Evolutionary conservation across 1,140 invertebrate genomes (phyloP), one percentile per base, ranked within the genome.

Genomic region (Cydia splendana): DNA sequence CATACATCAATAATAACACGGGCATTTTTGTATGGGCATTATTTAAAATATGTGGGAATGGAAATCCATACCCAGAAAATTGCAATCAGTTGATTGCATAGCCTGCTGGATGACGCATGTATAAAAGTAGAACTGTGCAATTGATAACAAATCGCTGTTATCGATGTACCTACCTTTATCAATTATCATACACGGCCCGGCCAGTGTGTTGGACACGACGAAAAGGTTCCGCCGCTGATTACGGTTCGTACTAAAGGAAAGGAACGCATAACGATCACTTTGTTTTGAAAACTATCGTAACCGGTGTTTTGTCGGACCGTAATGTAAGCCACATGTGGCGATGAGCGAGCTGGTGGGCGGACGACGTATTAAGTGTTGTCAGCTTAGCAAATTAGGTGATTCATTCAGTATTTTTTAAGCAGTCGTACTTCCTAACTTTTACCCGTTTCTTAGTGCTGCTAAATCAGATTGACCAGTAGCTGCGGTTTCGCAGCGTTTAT

Each of bases 311-410:
- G 67, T n/a, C n/a, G 67, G 13, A 71, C 13, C 34, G 34, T 38
- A 42, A 71, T 42, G 67, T 42, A 71, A 71, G 67, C 34, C 67
- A 71, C 65, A 69, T 69, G 65, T 38, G 65, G 65, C 65, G 65
- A 69, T 42, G 67, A 18, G 67, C 30, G 28, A 38, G 67, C 65
- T 13, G 24, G 65, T 38, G 30, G 18, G 73, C 18, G 73, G 48
- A 51, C 74, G 74, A 28, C 51, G 24, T 24, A n/a, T 24, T 62
- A 2, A 18, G n/a, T 57, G 53, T 57, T 57, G 45, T 10, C 45
- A 13, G 45, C 4, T 48, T 15, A 4, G 13, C 12, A 13, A 15
- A 15, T 12, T 15, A 48, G 45, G 12, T 12, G 13, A 48, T 48
- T 12, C 15, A 48, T 48, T 48, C 12, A 15, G 45, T 48, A 48